These are phyloP conservation scores for Chrysodeixis includens DNA, from an alignment of 2,888 invertebrate genomes.

Conservation along the genomic window DNA sequence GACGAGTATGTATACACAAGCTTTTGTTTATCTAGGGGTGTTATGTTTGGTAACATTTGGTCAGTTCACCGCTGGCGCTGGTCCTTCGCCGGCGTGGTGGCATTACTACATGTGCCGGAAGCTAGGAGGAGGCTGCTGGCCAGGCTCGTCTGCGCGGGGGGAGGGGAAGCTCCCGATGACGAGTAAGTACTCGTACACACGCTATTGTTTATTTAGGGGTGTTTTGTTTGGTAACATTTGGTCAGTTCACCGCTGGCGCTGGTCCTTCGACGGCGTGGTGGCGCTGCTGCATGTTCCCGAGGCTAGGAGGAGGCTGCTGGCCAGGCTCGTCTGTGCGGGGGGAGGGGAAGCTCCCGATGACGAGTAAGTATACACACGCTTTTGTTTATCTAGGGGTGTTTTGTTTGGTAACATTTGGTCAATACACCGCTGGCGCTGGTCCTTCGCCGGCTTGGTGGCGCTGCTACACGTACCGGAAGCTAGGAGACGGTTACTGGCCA, in stretches of 20 bases:
- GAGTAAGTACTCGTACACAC: too few relatives aligned
- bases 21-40: too few relatives aligned
- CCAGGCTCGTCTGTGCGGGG: conserved; percentile 93
- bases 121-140: not conserved
- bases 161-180: not conserved
- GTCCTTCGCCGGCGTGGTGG: not conserved
- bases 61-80: too few relatives aligned
- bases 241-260: conserved; percentile 93
- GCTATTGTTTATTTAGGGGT: too few relatives aligned
- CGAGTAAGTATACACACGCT: too few relatives aligned
- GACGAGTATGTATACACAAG: conserved; percentile 89
- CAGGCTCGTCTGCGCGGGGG: too few relatives aligned
- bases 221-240: too few relatives aligned
- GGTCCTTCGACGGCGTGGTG: conserved; percentile 86
- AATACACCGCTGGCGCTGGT: too few relatives aligned
- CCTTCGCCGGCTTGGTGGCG: not conserved
- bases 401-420: too few relatives aligned
- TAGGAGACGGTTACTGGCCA: not conserved
- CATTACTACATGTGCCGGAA: not conserved
- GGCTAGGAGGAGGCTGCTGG: conserved; percentile 90
- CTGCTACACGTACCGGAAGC: not conserved
- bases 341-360: conserved; percentile 91
- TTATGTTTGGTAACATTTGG: too few relatives aligned
- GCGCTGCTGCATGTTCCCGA: conserved; percentile 90
- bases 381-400: too few relatives aligned